Evolutionary conservation across 2,888 invertebrate genomes (phyloP).

Genomic region (Drosophila suboccidentalis): DNA sequence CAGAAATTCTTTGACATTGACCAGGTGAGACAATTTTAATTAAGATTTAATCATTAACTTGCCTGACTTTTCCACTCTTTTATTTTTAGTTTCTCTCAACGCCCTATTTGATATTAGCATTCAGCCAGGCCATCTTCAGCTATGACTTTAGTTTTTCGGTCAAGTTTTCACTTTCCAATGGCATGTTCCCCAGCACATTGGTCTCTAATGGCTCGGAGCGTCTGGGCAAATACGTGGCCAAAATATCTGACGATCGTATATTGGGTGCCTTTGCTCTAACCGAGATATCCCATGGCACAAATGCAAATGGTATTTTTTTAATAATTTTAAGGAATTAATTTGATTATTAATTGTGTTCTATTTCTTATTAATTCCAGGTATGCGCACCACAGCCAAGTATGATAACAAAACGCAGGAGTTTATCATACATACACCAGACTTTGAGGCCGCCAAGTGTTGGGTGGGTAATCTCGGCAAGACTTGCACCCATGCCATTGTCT

Average conservation of each 20-base stretch:
- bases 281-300: conserved; percentile 96
- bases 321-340: too few species aligned
- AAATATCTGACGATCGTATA: conserved; percentile 85
- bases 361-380: conserved; percentile 85
- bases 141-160: conserved; percentile 88
- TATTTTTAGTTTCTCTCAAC: conserved; percentile 85
- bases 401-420: conserved; percentile 90
- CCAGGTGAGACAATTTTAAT: conserved; percentile 18
- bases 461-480: conserved; percentile 89
- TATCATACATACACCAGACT: conserved; percentile 90
- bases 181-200: conserved; percentile 89
- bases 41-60: background rate
- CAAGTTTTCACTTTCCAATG: conserved; percentile 89
- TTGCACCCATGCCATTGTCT: conserved; percentile 94
- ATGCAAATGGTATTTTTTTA: conserved; percentile 88
- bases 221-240: conserved; percentile 87
- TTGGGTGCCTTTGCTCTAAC: conserved; percentile 94
- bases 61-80: conserved; percentile 33
- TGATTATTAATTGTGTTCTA: too few species aligned
- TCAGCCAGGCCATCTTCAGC: conserved; percentile 87
- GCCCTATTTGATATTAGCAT: conserved; percentile 86
- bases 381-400: conserved; percentile 94
- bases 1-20: conserved; percentile 86
- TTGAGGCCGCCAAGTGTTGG: conserved; percentile 95
- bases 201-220: conserved; percentile 89